Base-by-base conservation (phyloP, 2,113 vertebrate genomes). In the Mastomys natalensis region DNA sequence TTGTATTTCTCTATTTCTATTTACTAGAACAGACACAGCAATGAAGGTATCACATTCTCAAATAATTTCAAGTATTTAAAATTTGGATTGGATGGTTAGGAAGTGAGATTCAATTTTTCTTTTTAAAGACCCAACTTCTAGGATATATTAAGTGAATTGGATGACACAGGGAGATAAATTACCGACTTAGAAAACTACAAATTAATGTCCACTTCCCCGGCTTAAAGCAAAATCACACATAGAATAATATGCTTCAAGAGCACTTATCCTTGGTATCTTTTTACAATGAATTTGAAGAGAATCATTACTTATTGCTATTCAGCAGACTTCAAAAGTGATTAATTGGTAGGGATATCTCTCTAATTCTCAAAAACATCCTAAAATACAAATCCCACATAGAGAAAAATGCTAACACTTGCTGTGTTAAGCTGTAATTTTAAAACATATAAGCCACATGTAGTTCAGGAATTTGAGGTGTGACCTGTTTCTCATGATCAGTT, bases 231-330 rank as follows among this genome's bases (percentile, higher is more conserved):
- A 93, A 91, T 97, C 92, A 90, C 91, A 98, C 87, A 78, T 96
- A 93, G 77, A 98, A 97, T 97, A 97, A 97, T 92, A 68, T 55
- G 87, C 87, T 98, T 98, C 97, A 98, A 89, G 94, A 95, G 89
- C 76, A 92, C 31, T 96, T 93, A 78, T 97, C 95, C 97, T 58
- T 94, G 66, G 73, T 40, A 70, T 90, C 94, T 93, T 98, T 98
- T 81, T 91, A 95, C 90, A 98, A 97, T 72, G 53, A 84, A 97
- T 96, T 97, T 90, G 88, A 81, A 91, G 96, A 97, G 96, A 97
- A 86, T 90, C 96, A 97, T 95, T 97, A 97, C 93, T 96, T 96
- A 97, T 76, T 26, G 92, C 95, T 97, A 80, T 95, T 94, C 92
- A 94, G 95, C 66, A 95, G 53, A 89, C 62, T 97, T 97, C 95